Evolutionary conservation across 2,797 vertebrate genomes (phyloP).

Genomic region (Bovichtus diacanthus): DNA sequence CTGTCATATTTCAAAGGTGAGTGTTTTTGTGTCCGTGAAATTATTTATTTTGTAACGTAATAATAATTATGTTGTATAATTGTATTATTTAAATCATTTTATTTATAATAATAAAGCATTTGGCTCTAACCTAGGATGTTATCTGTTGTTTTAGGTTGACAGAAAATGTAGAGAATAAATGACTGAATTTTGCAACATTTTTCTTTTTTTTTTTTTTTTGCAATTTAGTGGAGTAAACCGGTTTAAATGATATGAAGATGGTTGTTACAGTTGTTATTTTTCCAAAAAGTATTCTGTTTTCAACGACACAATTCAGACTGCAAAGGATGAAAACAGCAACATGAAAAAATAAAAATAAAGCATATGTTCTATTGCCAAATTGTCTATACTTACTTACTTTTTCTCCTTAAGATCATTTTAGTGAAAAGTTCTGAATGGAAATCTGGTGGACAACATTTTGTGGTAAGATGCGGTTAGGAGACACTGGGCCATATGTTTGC

Average conservation of each 20-base stretch:
- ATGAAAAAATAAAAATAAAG: background rate
- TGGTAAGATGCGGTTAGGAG: background rate
- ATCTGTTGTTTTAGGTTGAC: background rate
- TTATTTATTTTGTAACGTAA: background rate
- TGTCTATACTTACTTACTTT: background rate
- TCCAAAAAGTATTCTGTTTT: background rate
- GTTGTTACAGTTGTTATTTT: background rate
- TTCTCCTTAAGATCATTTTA: background rate
- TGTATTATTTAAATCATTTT: background rate
- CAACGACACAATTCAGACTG: background rate
- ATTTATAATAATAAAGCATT: background rate
- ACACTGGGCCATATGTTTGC: slow-evolving; percentile 30
- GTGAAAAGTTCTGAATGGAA: background rate
- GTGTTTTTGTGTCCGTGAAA: slow-evolving; percentile 21
- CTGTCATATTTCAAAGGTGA: slow-evolving; percentile 65
- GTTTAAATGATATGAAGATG: background rate
- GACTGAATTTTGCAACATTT: background rate
- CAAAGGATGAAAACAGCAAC: background rate
- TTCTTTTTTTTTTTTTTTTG: too few relatives aligned
- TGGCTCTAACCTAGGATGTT: background rate
- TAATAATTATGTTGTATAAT: background rate
- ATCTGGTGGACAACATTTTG: slow-evolving; percentile 1
- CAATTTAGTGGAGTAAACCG: background rate
- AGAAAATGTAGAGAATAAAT: background rate
- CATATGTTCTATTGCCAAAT: background rate